A percentile compares a stretch with the other conserved stretches of the same genome.
Conservation (phyloP, 2,113 vertebrate species). For the Triplophysa siluroides region DNA sequence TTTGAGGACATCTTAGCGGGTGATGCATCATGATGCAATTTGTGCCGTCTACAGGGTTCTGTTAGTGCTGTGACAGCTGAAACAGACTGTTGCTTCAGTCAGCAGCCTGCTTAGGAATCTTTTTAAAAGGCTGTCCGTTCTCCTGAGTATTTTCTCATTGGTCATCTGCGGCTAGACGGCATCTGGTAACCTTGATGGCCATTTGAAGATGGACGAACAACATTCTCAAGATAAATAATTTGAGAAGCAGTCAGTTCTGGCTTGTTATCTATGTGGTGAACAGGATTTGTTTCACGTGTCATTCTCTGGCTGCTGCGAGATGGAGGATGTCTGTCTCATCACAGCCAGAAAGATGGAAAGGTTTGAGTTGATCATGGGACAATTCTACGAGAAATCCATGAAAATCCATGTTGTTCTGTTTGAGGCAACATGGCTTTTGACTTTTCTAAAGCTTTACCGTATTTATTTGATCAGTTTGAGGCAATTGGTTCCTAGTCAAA, state of each 20-base stretch:
- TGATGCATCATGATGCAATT: constrained; percentile 36
- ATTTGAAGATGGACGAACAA: constrained; percentile 29
- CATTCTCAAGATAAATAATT: constrained; percentile 47
- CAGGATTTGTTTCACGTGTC: constrained; percentile 1
- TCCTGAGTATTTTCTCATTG: constrained; percentile 33
- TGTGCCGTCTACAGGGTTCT: constrained; percentile 33
- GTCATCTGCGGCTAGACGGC: constrained; percentile 6
- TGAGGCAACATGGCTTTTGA: not conserved
- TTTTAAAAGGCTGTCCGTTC: constrained; percentile 18
- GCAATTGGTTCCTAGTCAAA: not conserved
- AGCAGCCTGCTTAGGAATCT: constrained; percentile 36
- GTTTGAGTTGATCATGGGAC: constrained; percentile 16
- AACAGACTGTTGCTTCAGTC: constrained; percentile 45
- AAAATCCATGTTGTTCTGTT: not conserved
- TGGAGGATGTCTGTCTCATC: constrained; percentile 7
- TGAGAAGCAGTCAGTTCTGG: constrained; percentile 32
- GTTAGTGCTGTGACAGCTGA: constrained; percentile 47
- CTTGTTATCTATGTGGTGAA: constrained; percentile 42
- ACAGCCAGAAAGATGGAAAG: constrained; percentile 1
- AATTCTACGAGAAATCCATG: not conserved
- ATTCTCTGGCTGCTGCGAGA: not conserved
- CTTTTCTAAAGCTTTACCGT: not conserved
- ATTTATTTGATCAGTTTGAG: too few relatives aligned
- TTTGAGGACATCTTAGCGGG: constrained; percentile 29
- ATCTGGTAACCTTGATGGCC: constrained; percentile 39